Base-by-base conservation (phyloP, 2,797 vertebrate genomes). In the Oryzias sinensis region DNA sequence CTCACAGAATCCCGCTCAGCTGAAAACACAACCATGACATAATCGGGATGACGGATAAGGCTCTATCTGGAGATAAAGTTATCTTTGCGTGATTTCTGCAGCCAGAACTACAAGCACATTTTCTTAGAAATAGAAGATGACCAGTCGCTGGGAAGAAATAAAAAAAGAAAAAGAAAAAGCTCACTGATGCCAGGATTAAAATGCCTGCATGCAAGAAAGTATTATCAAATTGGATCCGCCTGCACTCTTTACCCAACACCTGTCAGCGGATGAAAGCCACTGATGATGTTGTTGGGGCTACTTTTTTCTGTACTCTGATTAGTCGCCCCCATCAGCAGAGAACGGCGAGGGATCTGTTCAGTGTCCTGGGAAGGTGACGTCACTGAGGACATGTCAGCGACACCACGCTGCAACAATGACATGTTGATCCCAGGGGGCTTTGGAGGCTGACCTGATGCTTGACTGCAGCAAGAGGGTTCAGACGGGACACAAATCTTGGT, bases 381-480 rank as follows among this genome's bases (percentile, higher is more conserved):
- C 87, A 89, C 75, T 2, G 52, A 78, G 83, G 84, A 82, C 77
- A 72, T 83, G 83, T 89, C 85, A 79, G 78, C 43, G 81, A 85
- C 85, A 85, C 70, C 80, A 45, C 56, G 76, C 76, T 37, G 79
- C 65, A 62, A 73, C 76, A 82, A 66, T 85, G 88, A 86, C 88
- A 85, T 20, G 73, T 74, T 91, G 83, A 90, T 88, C 88, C 80
- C 56, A 3, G 37, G 46, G 45, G 63, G 70, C 80, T 88, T 84
- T 80, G 65, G 78, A 76, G 74, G 63, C 71, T 79, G 82, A 89
- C 83, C 86, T 65, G 85, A 58, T 69, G 76, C 85, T 87, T 88
- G 88, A 91, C 85, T 82, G 80, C 58, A 78, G 55, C 72, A 88
- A 89, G 86, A 85, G 80, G 86, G 80, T 79, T 87, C 71, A 71